Conservation (phyloP, 2,888 invertebrate species). For the Lasioglossum figueresi region DNA sequence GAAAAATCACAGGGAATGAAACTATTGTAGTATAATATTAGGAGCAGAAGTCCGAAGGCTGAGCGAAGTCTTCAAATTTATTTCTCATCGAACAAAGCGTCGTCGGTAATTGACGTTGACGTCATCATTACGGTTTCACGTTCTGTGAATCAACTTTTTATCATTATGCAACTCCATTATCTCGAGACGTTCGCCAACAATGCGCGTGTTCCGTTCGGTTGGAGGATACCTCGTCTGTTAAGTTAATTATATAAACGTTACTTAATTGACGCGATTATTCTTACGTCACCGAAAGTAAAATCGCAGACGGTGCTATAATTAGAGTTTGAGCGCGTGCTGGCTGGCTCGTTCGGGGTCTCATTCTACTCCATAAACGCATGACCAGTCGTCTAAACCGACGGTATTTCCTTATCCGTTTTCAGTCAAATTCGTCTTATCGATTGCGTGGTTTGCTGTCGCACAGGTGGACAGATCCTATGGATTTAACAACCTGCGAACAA, state of each 20-base stretch:
- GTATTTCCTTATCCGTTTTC: conserved; percentile 15
- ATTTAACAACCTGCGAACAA: neutral
- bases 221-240: neutral
- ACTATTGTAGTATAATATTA: too few relatives aligned
- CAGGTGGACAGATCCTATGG: neutral
- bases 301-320: conserved; percentile 61
- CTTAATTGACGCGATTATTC: conserved; percentile 73
- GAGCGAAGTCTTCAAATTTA: neutral
- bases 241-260: conserved; percentile 75
- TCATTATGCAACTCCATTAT: neutral
- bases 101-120: neutral
- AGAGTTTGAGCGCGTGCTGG: conserved; percentile 62
- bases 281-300: conserved; percentile 74
- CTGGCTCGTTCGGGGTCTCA: conserved; percentile 26
- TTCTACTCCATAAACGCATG: conserved; percentile 48
- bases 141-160: neutral
- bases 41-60: too few relatives aligned
- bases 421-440: conserved; percentile 12
- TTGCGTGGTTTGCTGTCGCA: neutral
- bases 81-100: neutral
- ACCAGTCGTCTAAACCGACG: conserved; percentile 12
- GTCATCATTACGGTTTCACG: neutral
- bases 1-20: too few relatives aligned
- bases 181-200: neutral
- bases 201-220: neutral